Conservation (phyloP, 2,797 vertebrate species). For the Channallabes apus region DNA sequence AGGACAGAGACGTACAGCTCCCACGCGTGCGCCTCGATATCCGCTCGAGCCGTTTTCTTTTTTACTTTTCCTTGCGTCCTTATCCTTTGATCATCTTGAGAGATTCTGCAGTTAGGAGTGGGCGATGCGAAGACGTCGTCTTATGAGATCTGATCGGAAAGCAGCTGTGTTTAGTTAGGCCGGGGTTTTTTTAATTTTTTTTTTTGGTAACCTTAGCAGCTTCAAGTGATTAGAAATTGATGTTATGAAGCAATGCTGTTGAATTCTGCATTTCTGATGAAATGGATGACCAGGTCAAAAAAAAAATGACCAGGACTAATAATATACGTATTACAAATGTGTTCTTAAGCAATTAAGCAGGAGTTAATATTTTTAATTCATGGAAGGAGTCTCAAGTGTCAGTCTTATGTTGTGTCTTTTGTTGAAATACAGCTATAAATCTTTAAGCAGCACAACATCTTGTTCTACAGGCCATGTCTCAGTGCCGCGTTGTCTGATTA, state of each 20-base stretch:
- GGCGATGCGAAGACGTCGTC: not conserved
- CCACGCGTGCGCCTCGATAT: not conserved
- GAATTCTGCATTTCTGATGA: not conserved
- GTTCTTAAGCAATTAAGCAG: not conserved
- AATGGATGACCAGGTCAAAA: too few species aligned
- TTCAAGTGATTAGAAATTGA: not conserved
- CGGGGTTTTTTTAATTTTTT: too few species aligned
- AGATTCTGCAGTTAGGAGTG: not conserved
- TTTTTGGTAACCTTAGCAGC: not conserved
- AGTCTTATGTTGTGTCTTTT: not conserved
- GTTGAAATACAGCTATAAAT: not conserved
- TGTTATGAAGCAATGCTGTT: too few species aligned
- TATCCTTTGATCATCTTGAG: not conserved
- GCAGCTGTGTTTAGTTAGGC: not conserved
- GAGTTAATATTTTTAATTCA: not conserved
- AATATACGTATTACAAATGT: not conserved
- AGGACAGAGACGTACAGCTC: not conserved
- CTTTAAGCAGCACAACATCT: too few species aligned
- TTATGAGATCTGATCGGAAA: not conserved
- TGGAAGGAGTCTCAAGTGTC: not conserved
- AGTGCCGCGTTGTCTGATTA: too few species aligned
- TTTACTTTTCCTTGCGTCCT: not conserved
- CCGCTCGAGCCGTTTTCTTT: not conserved
- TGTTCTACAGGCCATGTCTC: not conserved
- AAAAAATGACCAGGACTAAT: not conserved